These are phyloP conservation scores for Dasysyrphus albostriatus DNA, from an alignment of 2,888 invertebrate species.

Conservation along the genomic window DNA sequence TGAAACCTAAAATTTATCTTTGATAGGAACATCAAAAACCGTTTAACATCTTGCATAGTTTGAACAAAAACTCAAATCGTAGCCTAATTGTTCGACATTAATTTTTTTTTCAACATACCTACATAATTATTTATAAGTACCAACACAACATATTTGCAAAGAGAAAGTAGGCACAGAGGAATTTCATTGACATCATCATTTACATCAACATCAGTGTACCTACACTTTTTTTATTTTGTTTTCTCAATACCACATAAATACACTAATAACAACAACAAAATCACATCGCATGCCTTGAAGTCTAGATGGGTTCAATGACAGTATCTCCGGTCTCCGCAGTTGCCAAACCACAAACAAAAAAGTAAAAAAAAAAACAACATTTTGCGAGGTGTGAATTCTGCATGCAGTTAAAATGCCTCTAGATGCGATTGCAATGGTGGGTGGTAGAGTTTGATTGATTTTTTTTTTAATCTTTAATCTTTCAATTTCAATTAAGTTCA, in stretches of 20 bases:
- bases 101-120: background rate
- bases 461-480: background rate
- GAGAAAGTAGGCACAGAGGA: slow-evolving; percentile 34
- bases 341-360: slow-evolving; percentile 18
- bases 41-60: no score
- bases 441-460: background rate
- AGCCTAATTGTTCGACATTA: background rate
- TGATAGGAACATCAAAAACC: no score
- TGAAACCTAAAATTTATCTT: background rate
- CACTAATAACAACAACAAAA: slow-evolving; percentile 46
- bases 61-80: background rate
- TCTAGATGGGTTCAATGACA: slow-evolving; percentile 72
- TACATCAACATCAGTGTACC: slow-evolving; percentile 18
- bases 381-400: slow-evolving; percentile 28
- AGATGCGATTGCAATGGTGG: background rate
- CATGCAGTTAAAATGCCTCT: background rate
- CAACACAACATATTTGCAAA: background rate
- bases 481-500: slow-evolving; percentile 2
- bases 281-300: slow-evolving; percentile 62
- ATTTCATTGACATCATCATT: slow-evolving; percentile 52
- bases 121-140: no score
- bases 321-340: background rate
- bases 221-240: slow-evolving; percentile 6
- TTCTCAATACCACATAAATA: slow-evolving; percentile 23
- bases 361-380: slow-evolving; percentile 18